Evolutionary conservation across 2,888 invertebrate species (phyloP).

Genomic region (Lymantria dispar): DNA sequence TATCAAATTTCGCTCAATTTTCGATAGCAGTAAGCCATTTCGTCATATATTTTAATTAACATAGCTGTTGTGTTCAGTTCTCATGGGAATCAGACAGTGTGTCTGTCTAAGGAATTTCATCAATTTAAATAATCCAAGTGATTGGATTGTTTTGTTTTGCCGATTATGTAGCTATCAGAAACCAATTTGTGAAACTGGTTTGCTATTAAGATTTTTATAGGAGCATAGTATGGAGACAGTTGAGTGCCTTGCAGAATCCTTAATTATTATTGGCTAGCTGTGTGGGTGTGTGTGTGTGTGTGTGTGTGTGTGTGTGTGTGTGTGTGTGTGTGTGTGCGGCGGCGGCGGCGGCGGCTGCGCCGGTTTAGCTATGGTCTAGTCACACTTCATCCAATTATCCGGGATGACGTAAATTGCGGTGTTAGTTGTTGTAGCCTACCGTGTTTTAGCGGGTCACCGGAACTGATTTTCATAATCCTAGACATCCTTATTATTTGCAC

Average conservation of each 20-base stretch:
- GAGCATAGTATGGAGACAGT: slow-evolving; percentile 12
- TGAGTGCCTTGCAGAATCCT: slow-evolving; percentile 11
- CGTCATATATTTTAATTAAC: slow-evolving; percentile 26
- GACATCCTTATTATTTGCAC: too few species aligned
- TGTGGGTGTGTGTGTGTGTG: too few species aligned
- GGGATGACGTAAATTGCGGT: too few species aligned
- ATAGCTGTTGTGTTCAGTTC: slow-evolving; percentile 28
- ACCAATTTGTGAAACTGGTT: slow-evolving; percentile 20
- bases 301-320: too few species aligned
- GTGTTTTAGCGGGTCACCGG: too few species aligned
- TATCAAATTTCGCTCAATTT: slow-evolving; percentile 33
- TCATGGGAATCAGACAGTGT: slow-evolving; percentile 42
- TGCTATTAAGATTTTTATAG: slow-evolving; percentile 9
- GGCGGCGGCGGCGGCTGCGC: too few species aligned
- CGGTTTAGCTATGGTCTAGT: too few species aligned
- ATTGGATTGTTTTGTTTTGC: slow-evolving; percentile 27
- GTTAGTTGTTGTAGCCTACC: too few species aligned
- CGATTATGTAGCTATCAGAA: slow-evolving; percentile 24
- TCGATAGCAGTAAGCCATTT: slow-evolving; percentile 11
- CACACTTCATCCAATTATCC: too few species aligned
- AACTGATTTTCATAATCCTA: too few species aligned
- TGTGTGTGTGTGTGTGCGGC: too few species aligned
- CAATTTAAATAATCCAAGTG: slow-evolving; percentile 36
- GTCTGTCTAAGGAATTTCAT: slow-evolving; percentile 28
- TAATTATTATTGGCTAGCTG: background rate